Evolutionary conservation across 2,888 invertebrate species (phyloP), one percentile per base, ranked within the genome.

Genomic region (Sarcophaga variegata): DNA sequence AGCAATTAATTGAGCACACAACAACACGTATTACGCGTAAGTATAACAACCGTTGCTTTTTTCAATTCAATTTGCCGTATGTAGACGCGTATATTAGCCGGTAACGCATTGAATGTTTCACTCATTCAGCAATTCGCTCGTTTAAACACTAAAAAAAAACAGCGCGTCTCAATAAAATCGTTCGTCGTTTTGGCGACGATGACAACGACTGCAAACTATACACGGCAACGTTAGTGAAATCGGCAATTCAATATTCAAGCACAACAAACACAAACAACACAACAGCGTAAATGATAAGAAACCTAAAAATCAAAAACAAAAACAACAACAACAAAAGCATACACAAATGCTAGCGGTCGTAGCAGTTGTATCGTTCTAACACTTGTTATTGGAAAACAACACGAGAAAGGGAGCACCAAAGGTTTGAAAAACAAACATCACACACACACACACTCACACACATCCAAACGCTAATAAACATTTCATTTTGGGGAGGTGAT

Each of bases 301-400:
- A 49, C 3, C 6, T 27, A 8, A 37, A 27, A 37, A 37, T 6
- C 6, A 37, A 37, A 37, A 37, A 66, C n/a, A 75, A 64, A 66
- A 67, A 49, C 11, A 47, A 80, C 45, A 69, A 47, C 17, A 66
- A 59, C 5, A 64, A 81, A 77, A 77, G 14, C 20, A 71, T 49
- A 71, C 71, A 69, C 62, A 62, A 75, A 71, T 59, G 5, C 72
- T 70, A 71, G 64, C 71, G 84, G 87, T 72, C 79, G 84, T 84
- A 54, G 74, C 71, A 87, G 87, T 72, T 80, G 84, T 84, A 54
- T 76, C 84, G 71, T 84, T 87, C 87, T 87, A 87, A 81, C 81
- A 67, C 79, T 82, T 62, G 71, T 37, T 64, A 47, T 14, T 54
- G 12, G 54, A 83, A 75, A 49, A 59, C 62, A 22, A 54, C 67